phyloP scores from a whole-genome alignment of 2,113 vertebrate genomes.

The Callithrix jacchus region DNA sequence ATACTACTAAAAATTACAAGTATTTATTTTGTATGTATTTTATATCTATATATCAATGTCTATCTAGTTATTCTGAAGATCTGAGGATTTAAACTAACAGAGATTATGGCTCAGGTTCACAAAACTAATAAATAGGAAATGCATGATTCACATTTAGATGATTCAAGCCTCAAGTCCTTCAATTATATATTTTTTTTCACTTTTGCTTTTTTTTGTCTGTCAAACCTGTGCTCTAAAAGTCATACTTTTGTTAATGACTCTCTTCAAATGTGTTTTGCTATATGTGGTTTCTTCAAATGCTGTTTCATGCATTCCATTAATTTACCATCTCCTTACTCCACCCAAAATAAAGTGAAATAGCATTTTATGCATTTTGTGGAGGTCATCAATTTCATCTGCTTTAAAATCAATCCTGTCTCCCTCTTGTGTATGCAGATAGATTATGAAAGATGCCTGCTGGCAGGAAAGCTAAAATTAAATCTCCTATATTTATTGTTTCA shows the following conservation, averaged over 20 bases:
- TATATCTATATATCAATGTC: not conserved
- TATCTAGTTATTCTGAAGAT: not conserved
- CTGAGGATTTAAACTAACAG: not conserved
- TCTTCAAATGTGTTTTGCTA: slow-evolving; percentile 11
- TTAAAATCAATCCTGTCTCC: slow-evolving; percentile 61
- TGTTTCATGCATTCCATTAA: slow-evolving; percentile 33
- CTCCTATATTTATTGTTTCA: slow-evolving; percentile 56
- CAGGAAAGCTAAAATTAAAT: slow-evolving; percentile 72
- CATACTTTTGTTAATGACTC: not conserved
- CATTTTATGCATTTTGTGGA: slow-evolving; percentile 44
- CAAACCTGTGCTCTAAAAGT: not conserved
- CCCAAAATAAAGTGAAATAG: slow-evolving; percentile 27
- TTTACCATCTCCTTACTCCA: slow-evolving; percentile 39
- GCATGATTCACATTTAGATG: not conserved
- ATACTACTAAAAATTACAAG: not conserved
- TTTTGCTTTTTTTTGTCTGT: not conserved
- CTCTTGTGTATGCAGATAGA: slow-evolving; percentile 52
- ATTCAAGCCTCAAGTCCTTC: not conserved
- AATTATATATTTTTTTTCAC: not conserved
- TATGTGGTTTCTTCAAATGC: not conserved
- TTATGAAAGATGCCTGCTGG: slow-evolving; percentile 57
- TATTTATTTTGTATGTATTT: not conserved
- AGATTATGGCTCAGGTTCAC: not conserved
- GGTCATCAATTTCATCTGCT: slow-evolving; percentile 50
- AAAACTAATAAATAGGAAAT: not conserved